A percentile compares a stretch with the other conserved stretches of the same genome.
Evolutionary conservation across 1,140 invertebrate species (phyloP).

Genomic region (Riptortus pedestris): DNA sequence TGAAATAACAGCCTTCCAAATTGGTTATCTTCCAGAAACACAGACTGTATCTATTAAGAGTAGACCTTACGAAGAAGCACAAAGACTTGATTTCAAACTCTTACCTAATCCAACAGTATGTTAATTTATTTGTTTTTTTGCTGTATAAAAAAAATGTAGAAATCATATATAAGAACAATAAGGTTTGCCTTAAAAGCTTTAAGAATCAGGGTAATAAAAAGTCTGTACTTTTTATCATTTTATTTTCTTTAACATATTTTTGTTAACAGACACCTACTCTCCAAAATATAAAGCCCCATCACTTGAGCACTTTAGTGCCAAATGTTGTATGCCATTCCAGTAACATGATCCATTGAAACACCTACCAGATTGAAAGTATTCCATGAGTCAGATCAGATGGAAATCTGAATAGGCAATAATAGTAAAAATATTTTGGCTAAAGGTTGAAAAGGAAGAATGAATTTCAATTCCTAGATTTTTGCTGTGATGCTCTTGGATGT

Average conservation of each 20-base stretch:
- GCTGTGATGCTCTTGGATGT: too few species aligned
- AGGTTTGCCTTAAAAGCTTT: background rate
- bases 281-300: too few species aligned
- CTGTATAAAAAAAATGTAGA: background rate
- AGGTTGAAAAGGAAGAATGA: too few species aligned
- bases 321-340: too few species aligned
- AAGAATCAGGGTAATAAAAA: background rate
- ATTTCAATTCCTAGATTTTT: too few species aligned
- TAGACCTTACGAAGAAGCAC: conserved; percentile 39
- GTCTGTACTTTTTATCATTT: background rate
- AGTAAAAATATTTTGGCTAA: too few species aligned
- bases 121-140: background rate
- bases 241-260: background rate
- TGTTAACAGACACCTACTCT: too few species aligned
- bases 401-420: too few species aligned
- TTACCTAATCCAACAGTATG: conserved; percentile 37
- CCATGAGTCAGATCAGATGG: too few species aligned
- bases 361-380: too few species aligned
- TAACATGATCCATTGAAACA: too few species aligned
- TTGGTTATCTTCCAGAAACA: conserved; percentile 30
- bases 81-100: conserved; percentile 44
- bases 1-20: conserved; percentile 30
- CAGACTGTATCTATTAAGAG: conserved; percentile 42
- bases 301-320: too few species aligned
- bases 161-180: background rate